Evolutionary conservation across 2,888 invertebrate species (phyloP).

Genomic region (Idaea biselata): DNA sequence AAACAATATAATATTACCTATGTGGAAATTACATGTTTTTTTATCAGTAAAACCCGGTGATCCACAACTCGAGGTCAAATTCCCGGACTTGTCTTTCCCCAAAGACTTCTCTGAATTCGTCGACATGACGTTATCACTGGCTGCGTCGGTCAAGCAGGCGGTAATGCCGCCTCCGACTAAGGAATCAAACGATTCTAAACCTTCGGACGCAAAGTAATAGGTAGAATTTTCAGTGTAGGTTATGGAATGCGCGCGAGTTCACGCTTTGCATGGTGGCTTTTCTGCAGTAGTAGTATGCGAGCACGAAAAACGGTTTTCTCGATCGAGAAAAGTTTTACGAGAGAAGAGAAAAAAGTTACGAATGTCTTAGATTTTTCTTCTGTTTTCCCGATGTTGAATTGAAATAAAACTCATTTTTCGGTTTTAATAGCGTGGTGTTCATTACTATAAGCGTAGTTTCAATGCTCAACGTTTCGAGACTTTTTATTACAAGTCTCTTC

Average conservation of each 20-base stretch:
- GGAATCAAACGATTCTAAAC: constrained; percentile 46
- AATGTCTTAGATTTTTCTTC: no score
- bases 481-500: no score
- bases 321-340: no score
- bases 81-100: constrained; percentile 82
- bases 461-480: no score
- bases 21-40: constrained; percentile 5
- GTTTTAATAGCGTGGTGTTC: no score
- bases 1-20: no score
- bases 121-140: constrained; percentile 65
- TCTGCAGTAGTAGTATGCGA: constrained; percentile 5
- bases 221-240: constrained; percentile 41
- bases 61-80: constrained; percentile 80
- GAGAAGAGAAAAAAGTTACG: no score
- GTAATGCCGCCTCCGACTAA: constrained; percentile 72
- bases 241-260: constrained; percentile 7
- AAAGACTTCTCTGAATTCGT: constrained; percentile 80
- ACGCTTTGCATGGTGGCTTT: constrained; percentile 26
- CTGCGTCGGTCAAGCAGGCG: constrained; percentile 64
- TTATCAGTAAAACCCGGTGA: constrained; percentile 85
- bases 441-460: no score
- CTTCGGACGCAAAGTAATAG: constrained; percentile 64
- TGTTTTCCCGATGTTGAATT: no score
- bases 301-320: no score
- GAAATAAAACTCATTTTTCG: no score